phyloP scores from a whole-genome alignment of 2,797 vertebrate species.

The Girardinus metallicus region DNA sequence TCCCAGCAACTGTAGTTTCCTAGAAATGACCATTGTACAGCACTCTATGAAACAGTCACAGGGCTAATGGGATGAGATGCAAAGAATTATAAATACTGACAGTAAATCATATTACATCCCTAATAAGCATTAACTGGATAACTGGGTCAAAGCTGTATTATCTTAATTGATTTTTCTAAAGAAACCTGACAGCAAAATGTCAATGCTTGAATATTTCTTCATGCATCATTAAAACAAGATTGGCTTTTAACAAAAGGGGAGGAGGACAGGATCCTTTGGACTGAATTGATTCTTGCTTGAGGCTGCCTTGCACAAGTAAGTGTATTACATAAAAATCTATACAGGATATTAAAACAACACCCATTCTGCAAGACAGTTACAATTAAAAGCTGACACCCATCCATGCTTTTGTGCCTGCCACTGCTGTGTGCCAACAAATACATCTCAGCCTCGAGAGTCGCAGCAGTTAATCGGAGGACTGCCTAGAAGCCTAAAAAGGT shows the following conservation, averaged over 20 bases:
- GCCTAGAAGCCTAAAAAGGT: conserved; percentile 66
- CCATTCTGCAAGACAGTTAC: conserved; percentile 98
- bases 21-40: conserved; percentile 92
- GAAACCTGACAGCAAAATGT: conserved; percentile 99
- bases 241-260: conserved; percentile 99
- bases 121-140: conserved; percentile 99
- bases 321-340: conserved; percentile 99
- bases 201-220: conserved; percentile 99
- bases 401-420: conserved; percentile 81
- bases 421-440: conserved; percentile 82
- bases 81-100: conserved; percentile 99
- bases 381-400: conserved; percentile 99
- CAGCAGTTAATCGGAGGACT: conserved; percentile 71
- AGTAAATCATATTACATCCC: conserved; percentile 99
- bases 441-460: conserved; percentile 77
- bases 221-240: conserved; percentile 99
- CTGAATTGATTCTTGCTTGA: conserved; percentile 99
- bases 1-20: conserved; percentile 85
- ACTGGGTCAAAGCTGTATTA: conserved; percentile 99
- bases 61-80: conserved; percentile 99
- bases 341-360: conserved; percentile 99
- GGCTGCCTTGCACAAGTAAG: conserved; percentile 98
- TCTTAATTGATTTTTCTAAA: conserved; percentile 99
- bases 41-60: conserved; percentile 95
- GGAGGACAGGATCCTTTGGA: conserved; percentile 89